Base-by-base conservation (phyloP, 2,797 vertebrate genomes). In the Chaetodon trifasciatus region DNA sequence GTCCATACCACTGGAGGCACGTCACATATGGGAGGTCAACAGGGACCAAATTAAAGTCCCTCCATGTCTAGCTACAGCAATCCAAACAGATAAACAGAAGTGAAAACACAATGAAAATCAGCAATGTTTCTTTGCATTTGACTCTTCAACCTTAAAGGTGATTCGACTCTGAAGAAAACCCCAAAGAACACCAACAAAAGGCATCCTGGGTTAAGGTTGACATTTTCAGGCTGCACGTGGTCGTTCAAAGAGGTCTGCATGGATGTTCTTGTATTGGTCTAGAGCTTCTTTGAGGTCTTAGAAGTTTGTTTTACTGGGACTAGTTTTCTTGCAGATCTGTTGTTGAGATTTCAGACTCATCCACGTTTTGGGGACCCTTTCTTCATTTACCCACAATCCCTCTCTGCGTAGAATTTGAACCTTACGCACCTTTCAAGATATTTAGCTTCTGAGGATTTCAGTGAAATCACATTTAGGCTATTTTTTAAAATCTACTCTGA, bases 11-110 rank as follows among this genome's bases (percentile, higher is more conserved):
- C 70, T 65, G 49, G 23, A 63, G 70, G 49, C 50, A 50, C 32
- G 37, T 58, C 24, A 55, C 3, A 37, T 39, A 35, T n/a, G 49
- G 61, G 69, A 44, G 53, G 46, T 73, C 64, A 74, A 77, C 74
- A 44, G 66, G 62, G 35, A 68, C 19, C 57, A 58, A 28, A 67
- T 50, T 19, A 49, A 61, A 70, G 35, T 32, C 24, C 58, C 32
- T 4, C 6, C n/a, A 6, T 46, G 17, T 19, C 17, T 8, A 1
- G 0, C n/a, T 16, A 16, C 32, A 42, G 32, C 47, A 19, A 15
- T 17, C 3, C 21, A 46, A 21, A 47, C 62, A 28, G 46, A 46
- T 23, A 3, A 60, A 52, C 61, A 47, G 35, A 63, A 17, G 15
- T 3, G 6, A n/a, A 71, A 24, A 39, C 4, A 44, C 42, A 44